Evolutionary conservation across 2,888 invertebrate genomes (phyloP).

Genomic region (Drosophila algonquin): DNA sequence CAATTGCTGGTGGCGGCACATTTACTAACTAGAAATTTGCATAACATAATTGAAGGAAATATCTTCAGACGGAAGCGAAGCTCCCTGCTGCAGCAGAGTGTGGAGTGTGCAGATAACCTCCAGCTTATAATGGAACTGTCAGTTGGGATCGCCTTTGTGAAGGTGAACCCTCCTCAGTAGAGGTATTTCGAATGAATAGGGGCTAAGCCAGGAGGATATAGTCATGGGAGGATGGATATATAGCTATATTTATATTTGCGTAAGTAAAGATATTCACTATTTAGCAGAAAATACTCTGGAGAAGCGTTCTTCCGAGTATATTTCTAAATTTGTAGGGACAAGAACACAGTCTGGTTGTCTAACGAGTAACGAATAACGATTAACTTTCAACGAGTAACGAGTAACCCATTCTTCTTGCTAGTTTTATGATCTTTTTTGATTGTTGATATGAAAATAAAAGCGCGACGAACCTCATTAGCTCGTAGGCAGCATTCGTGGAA

Average conservation of each 20-base stretch:
- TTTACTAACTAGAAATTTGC: conserved; percentile 27
- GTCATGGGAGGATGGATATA: no score
- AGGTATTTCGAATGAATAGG: neutral
- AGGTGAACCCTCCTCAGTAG: neutral
- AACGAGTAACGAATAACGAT: conserved; percentile 37
- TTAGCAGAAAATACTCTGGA: no score
- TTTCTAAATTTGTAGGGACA: conserved; percentile 7
- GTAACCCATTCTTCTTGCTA: conserved; percentile 23
- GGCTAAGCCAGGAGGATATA: no score
- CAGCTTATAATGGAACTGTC: conserved; percentile 14
- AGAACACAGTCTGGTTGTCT: conserved; percentile 22
- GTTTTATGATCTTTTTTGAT: conserved; percentile 6
- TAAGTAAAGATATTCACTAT: no score
- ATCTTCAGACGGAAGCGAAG: neutral
- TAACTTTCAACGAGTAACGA: conserved; percentile 39
- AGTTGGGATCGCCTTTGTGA: neutral
- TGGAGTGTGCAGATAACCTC: conserved; percentile 7
- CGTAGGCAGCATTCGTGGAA: conserved; percentile 81
- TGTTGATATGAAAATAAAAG: conserved; percentile 39
- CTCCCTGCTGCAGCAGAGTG: neutral
- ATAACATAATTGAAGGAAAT: conserved; percentile 27
- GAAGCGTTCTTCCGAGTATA: conserved; percentile 17
- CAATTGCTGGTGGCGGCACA: neutral
- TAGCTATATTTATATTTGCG: no score
- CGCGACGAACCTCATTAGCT: conserved; percentile 82